phyloP scores from a whole-genome alignment of 2,797 vertebrate genomes.

The Cossypha dichroa region DNA sequence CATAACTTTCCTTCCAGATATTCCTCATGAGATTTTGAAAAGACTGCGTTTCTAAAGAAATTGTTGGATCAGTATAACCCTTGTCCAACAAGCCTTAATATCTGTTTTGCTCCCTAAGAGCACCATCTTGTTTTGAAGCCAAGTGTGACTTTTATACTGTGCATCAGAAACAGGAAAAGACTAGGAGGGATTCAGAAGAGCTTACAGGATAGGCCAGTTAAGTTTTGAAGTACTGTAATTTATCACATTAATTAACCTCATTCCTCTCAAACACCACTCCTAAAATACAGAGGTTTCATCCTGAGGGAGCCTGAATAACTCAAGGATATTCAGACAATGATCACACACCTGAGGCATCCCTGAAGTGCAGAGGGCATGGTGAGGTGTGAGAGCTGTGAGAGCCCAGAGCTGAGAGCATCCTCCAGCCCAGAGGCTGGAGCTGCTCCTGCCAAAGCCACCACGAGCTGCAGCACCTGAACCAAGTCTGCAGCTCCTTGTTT shows the following conservation, averaged over 20 bases:
- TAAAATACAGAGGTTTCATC: neutral
- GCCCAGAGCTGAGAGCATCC: neutral
- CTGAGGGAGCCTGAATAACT: neutral
- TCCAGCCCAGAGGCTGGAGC: neutral
- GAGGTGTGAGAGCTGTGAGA: neutral
- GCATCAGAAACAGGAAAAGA: neutral
- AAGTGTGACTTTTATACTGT: neutral
- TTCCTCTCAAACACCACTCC: neutral
- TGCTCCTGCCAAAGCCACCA: neutral
- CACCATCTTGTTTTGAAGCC: neutral
- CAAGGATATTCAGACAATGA: neutral
- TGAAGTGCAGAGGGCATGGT: fast-evolving
- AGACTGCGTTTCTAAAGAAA: neutral
- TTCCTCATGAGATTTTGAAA: neutral
- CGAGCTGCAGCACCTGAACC: neutral
- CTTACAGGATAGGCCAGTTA: neutral
- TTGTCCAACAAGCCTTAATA: neutral
- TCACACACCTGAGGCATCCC: neutral
- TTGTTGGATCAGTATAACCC: neutral
- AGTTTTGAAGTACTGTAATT: neutral
- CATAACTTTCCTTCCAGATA: neutral
- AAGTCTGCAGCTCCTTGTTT: neutral
- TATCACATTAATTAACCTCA: neutral
- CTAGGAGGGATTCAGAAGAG: neutral
- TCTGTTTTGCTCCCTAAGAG: neutral